Evolutionary conservation across 2,797 vertebrate species (phyloP).

Genomic region (Poliocrania exsul): DNA sequence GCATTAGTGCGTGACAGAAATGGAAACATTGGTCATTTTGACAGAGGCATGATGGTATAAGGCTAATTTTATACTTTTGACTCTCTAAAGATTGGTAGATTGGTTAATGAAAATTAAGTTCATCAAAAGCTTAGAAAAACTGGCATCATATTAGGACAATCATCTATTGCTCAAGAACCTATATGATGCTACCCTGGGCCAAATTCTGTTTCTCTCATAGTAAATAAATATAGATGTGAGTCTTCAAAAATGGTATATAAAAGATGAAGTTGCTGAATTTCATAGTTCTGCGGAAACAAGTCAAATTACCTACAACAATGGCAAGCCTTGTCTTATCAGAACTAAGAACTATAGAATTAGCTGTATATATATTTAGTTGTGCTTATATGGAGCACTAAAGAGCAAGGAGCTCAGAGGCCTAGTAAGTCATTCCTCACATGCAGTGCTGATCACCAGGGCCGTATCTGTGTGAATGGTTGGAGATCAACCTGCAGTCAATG

Average conservation of each 20-base stretch:
- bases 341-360: neutral
- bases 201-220: neutral
- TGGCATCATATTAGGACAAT: neutral
- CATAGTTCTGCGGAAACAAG: neutral
- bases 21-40: neutral
- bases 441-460: accelerated
- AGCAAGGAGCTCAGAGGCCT: neutral
- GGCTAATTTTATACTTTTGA: neutral
- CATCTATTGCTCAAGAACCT: neutral
- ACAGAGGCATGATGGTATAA: neutral
- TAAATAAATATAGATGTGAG: neutral
- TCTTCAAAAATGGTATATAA: neutral
- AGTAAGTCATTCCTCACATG: neutral
- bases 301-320: neutral
- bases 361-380: neutral
- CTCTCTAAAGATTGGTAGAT: neutral
- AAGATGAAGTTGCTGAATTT: neutral
- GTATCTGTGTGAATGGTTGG: neutral
- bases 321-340: neutral
- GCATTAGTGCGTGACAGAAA: neutral
- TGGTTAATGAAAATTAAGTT: neutral
- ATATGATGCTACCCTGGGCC: neutral
- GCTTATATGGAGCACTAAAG: neutral
- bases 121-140: neutral
- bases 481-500: neutral